Evolutionary conservation across 2,888 invertebrate species (phyloP), one percentile per base, ranked within the genome.

Genomic region (Acleris holmiana): DNA sequence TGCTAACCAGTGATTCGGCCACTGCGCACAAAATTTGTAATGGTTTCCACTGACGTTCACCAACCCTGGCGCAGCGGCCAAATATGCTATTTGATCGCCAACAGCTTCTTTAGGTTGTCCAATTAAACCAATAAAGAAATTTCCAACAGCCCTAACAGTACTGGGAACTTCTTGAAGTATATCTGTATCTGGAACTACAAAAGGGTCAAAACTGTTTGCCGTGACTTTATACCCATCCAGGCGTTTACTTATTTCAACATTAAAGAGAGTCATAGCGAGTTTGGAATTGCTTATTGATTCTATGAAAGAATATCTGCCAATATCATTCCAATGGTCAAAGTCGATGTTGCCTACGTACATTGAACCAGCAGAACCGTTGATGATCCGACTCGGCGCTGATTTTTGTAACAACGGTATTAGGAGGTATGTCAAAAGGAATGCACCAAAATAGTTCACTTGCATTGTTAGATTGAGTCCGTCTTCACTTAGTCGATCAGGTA

Each of bases 371-470:
- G 95, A 91, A n/a, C 95, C 91, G 74, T 94, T 95, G 10, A 96
- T 84, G 29, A 96, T 93, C 68, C 95, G 88, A 67, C 95, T 94
- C 1, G 94, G 94, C 0, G 91, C 84, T 1, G 94, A 93, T 2
- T 76, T 71, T 79, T 93, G 94, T 18, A 95, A 74, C 71, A 89
- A 69, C 66, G 91, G 91, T 69, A 91, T 78, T 64, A 97, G 86
- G 66, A 96, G 88, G 80, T 94, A 95, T 0, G 96, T 96, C 44
- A 97, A 89, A 47, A 96, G 85, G 78, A 96, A 96, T 0, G 94
- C 94, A 8, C 95, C 96, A 74, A 96, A 95, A 77, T 95, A 94
- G 78, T 96, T 96, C 55, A 95, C 93, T 76, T 95, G 95, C 93
- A 95, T 94, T 1, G 94, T 94, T 2, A 93, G 78, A 69, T 95